These are phyloP conservation scores for Lanius ludovicianus DNA, from an alignment of 2,113 vertebrate species.

Conservation along the genomic window DNA sequence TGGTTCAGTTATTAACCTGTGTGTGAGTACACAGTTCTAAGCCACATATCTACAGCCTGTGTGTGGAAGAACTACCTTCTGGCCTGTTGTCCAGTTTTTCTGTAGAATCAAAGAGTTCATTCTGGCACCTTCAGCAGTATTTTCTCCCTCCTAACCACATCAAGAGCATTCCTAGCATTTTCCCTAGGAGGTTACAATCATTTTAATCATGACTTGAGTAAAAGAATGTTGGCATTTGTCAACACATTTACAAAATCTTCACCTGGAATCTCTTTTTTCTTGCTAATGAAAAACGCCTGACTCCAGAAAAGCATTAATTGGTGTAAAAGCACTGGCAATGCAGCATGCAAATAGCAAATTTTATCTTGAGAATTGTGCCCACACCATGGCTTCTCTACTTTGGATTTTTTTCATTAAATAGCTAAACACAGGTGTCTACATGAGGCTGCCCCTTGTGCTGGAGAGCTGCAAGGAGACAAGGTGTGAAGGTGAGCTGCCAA, in stretches of 20 bases:
- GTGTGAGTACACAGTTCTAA: not conserved
- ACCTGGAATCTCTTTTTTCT: slow-evolving; percentile 70
- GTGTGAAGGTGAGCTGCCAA: not conserved
- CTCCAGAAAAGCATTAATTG: slow-evolving; percentile 52
- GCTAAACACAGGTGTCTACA: not conserved
- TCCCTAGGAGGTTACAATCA: slow-evolving; percentile 61
- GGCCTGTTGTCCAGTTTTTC: slow-evolving; percentile 34
- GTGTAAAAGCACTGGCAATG: slow-evolving; percentile 16
- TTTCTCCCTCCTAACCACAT: slow-evolving; percentile 53
- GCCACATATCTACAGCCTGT: not conserved
- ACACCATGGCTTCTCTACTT: not conserved
- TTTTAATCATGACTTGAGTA: slow-evolving; percentile 67
- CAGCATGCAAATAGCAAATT: not conserved
- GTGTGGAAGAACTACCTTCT: slow-evolving; percentile 19
- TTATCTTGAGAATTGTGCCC: not conserved
- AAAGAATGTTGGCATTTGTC: slow-evolving; percentile 71
- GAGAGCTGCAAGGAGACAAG: not conserved
- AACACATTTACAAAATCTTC: slow-evolving; percentile 68
- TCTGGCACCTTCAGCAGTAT: slow-evolving; percentile 24
- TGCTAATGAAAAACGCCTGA: slow-evolving; percentile 70
- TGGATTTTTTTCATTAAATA: not conserved
- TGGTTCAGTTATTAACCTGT: not conserved
- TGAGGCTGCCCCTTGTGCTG: not conserved
- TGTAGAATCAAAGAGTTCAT: slow-evolving; percentile 48
- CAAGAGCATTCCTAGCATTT: slow-evolving; percentile 72